Conservation (phyloP, 2,113 vertebrate genomes). For the Pycnonotus jocosus region DNA sequence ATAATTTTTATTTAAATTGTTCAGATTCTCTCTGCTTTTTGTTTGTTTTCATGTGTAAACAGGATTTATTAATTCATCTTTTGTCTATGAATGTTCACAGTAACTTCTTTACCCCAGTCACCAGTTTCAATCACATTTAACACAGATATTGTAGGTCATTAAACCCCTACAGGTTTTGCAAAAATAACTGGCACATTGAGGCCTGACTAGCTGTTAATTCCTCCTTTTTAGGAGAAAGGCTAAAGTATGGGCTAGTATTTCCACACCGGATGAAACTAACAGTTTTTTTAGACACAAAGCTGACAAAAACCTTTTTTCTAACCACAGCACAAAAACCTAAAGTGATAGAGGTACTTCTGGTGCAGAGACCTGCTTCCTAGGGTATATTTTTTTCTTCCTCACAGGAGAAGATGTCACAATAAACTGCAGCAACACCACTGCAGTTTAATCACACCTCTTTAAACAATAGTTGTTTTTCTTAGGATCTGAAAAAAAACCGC, state of each 20-base stretch:
- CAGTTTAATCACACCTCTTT: background rate
- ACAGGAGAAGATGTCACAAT: background rate
- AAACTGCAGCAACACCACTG: background rate
- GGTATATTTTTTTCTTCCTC: background rate
- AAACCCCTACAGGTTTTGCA: background rate
- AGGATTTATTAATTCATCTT: background rate
- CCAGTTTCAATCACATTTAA: background rate
- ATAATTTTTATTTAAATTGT: background rate
- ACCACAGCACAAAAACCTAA: background rate
- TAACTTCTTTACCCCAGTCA: accelerated
- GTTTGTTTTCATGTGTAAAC: background rate
- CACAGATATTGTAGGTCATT: background rate
- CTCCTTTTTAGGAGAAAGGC: background rate
- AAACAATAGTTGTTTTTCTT: background rate
- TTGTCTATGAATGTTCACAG: background rate
- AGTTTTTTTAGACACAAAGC: background rate
- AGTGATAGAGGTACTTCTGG: background rate
- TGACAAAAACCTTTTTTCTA: no score
- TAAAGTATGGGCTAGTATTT: background rate
- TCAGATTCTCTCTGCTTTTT: background rate
- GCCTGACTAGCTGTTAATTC: background rate
- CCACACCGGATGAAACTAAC: background rate
- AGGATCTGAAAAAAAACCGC: background rate
- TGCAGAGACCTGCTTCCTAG: background rate
- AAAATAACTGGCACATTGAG: background rate